A percentile compares a stretch with the other conserved stretches of the same genome.
Conservation (phyloP, 2,888 invertebrate species). For the Byasa hedistus region DNA sequence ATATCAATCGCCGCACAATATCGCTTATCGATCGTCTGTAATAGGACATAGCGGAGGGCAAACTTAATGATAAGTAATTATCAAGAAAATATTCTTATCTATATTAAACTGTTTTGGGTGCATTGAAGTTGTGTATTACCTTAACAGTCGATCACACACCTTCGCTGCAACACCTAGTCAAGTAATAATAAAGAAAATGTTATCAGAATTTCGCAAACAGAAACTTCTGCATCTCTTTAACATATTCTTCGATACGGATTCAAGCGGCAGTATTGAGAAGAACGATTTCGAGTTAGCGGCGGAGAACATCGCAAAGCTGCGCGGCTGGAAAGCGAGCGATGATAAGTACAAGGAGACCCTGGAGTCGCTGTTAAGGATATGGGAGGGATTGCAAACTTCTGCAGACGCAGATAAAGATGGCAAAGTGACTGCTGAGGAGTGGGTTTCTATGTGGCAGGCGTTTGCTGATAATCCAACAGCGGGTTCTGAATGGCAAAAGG, state of each 20-base stretch:
- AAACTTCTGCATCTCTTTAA: constrained; percentile 71
- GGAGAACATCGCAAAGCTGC: constrained; percentile 87
- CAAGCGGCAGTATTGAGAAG: constrained; percentile 89
- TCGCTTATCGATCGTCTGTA: no score
- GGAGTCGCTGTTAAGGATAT: constrained; percentile 86
- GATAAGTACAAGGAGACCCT: constrained; percentile 85
- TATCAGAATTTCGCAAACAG: constrained; percentile 90
- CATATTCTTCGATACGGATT: constrained; percentile 88
- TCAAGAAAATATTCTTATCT: constrained; percentile 6
- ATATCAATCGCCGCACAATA: no score
- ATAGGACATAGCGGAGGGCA: not conserved
- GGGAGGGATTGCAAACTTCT: constrained; percentile 86
- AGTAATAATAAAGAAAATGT: constrained; percentile 41
- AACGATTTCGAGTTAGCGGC: constrained; percentile 90
- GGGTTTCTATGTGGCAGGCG: constrained; percentile 40
- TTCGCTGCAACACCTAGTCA: not conserved
- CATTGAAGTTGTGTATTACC: no score
- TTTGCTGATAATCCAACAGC: constrained; percentile 73
- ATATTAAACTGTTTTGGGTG: not conserved
- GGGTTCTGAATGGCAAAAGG: constrained; percentile 87
- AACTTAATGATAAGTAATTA: not conserved
- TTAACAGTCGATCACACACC: not conserved
- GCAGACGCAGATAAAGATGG: constrained; percentile 85
- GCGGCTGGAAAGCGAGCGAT: constrained; percentile 85
- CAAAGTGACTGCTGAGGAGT: constrained; percentile 34